Base-by-base conservation (phyloP, 2,113 vertebrate genomes). In the Gobius niger region DNA sequence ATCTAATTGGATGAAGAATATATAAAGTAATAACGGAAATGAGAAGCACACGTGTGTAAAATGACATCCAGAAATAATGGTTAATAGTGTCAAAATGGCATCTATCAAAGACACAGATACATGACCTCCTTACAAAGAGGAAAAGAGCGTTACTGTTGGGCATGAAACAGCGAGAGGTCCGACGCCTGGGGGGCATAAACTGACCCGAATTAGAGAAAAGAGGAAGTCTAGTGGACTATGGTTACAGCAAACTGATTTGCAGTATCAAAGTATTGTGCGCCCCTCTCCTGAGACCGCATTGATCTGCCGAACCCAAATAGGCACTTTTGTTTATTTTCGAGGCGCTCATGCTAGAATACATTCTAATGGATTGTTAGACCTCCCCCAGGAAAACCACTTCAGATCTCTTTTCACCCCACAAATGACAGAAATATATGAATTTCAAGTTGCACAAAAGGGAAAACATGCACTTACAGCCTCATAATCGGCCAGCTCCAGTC, bases 381-480 rank as follows among this genome's bases (percentile, higher is more conserved):
- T 69, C 6, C 34, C 49, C 14, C 47, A 78, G 50, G 67, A 76
- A 5, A 70, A 8, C 1, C 44, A 42, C 53, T 46, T n/a, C 62
- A 57, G 47, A n/a, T n/a, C n/a, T n/a, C n/a, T n/a, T n/a, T n/a
- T n/a, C 47, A 5, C 63, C 70, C 19, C 18, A 10, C 73, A 63
- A 51, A 63, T 24, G 66, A 19, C 7, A 24, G 51, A 71, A 16
- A 10, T 13, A 57, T 6, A 34, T 14, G 0, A 46, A 18, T 9
- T 65, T n/a, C n/a, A n/a, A n/a, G n/a, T n/a, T n/a, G n/a, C n/a
- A n/a, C n/a, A n/a, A n/a, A n/a, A n/a, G n/a, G n/a, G n/a, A n/a
- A n/a, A n/a, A n/a, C n/a, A n/a, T 16, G 67, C 92, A 98, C 96
- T 95, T 92, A 98, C 96, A 44, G 96, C 95, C 91, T 98, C 96